Conservation (phyloP, 2,113 vertebrate genomes). For the Acanthochromis polyacanthus region DNA sequence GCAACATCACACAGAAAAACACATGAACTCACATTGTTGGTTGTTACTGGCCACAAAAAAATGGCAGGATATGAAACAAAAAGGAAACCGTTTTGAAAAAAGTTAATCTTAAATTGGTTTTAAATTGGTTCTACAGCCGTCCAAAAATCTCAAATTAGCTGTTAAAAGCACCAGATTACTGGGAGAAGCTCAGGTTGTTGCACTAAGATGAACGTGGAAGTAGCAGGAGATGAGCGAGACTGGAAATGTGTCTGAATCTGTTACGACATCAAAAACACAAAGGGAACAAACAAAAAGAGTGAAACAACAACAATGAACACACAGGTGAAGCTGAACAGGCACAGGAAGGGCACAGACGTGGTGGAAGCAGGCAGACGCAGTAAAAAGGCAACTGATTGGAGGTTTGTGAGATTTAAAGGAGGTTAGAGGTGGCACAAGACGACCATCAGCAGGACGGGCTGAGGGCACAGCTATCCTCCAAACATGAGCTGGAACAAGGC, state of each 20-base stretch:
- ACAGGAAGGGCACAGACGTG: conserved; percentile 41
- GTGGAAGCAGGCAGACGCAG: conserved; percentile 24
- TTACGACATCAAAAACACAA: background rate
- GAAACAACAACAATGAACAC: background rate
- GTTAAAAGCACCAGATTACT: background rate
- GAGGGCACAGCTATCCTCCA: conserved; percentile 52
- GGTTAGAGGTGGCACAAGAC: conserved; percentile 26
- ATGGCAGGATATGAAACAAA: background rate
- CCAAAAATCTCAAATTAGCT: background rate
- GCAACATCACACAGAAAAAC: background rate
- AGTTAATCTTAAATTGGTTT: too few relatives aligned
- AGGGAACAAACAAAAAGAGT: background rate
- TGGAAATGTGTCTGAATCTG: background rate
- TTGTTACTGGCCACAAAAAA: conserved; percentile 23
- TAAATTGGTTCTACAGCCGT: background rate
- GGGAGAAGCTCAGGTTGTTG: background rate
- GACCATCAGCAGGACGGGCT: conserved; percentile 31
- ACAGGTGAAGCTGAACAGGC: conserved; percentile 10
- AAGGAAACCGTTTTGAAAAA: background rate
- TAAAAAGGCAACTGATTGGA: conserved; percentile 52
- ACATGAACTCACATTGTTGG: conserved; percentile 1
- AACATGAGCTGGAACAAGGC: conserved; percentile 59
- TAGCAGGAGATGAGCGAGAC: background rate
- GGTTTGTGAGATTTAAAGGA: conserved; percentile 20
- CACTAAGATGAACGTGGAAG: background rate